Conservation (phyloP, 2,888 invertebrate genomes). For the Lasioglossum villosulum region DNA sequence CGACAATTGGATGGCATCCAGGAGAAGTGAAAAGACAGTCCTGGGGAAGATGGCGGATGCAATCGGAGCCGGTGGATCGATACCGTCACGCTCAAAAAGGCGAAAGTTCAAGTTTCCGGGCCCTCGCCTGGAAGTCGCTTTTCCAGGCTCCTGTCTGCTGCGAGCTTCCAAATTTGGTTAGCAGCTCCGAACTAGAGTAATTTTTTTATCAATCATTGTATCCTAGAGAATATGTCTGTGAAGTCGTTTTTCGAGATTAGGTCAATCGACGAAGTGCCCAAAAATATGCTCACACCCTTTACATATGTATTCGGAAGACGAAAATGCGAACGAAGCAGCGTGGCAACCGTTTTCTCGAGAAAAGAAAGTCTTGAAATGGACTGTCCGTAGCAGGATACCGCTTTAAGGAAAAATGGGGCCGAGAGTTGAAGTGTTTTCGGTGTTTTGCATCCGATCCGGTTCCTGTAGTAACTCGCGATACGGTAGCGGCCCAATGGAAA, state of each 20-base stretch:
- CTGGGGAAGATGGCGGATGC: neutral
- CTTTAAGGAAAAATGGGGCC: neutral
- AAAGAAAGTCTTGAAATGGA: neutral
- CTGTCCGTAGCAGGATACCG: neutral
- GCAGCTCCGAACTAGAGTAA: neutral
- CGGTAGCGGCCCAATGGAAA: neutral
- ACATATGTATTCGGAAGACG: neutral
- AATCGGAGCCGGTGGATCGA: conserved; percentile 35
- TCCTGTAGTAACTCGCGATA: neutral
- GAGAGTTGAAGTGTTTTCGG: neutral
- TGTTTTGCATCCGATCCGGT: neutral
- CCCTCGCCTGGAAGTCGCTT: neutral
- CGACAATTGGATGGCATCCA: conserved; percentile 12
- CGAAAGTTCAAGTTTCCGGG: conserved; percentile 26
- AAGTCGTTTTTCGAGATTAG: neutral
- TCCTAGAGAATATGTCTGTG: neutral
- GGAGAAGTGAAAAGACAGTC: conserved; percentile 28
- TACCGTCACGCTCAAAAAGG: conserved; percentile 6
- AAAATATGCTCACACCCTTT: neutral
- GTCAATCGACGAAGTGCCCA: neutral
- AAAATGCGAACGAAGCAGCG: neutral
- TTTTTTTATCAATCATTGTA: neutral
- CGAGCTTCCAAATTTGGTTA: neutral
- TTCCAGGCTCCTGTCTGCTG: neutral
- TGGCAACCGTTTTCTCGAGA: neutral